These are phyloP conservation scores for Bolinopsis microptera DNA, from an alignment of 37 sponge, comb jelly and placozoan genomes.

Conservation along the genomic window DNA sequence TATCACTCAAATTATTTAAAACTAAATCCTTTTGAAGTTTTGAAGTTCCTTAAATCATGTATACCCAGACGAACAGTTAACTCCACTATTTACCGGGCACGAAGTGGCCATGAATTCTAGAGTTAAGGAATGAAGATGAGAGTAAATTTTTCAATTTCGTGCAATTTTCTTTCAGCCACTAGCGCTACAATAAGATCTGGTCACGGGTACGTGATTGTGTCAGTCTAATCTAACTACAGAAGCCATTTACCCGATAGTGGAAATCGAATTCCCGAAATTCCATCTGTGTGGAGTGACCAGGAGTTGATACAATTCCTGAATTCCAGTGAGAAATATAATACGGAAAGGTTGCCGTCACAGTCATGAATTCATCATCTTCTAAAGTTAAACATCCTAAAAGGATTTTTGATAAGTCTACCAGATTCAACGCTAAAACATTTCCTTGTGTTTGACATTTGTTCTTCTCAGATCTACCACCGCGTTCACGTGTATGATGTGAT, in stretches of 20 bases:
- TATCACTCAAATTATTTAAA: too few relatives aligned
- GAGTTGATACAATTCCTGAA: too few relatives aligned
- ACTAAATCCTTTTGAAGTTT: too few relatives aligned
- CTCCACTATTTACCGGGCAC: neutral
- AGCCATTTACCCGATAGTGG: neutral
- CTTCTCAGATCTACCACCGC: neutral
- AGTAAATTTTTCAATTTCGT: neutral
- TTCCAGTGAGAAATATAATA: too few relatives aligned
- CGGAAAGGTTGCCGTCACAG: too few relatives aligned
- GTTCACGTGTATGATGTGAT: conserved; percentile 45
- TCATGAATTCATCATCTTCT: too few relatives aligned
- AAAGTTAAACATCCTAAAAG: too few relatives aligned
- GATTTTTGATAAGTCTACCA: too few relatives aligned
- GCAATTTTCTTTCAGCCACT: neutral
- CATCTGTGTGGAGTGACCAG: neutral
- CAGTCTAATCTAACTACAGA: neutral
- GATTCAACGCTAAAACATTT: too few relatives aligned
- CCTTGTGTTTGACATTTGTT: neutral
- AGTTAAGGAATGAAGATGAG: neutral
- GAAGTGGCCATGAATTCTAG: too few relatives aligned
- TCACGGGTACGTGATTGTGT: too few relatives aligned
- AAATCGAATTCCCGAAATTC: neutral
- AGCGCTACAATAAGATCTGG: neutral
- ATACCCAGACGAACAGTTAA: neutral
- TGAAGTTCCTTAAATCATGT: too few relatives aligned